Conservation (phyloP, 1,140 invertebrate species). For the Linepithema humile region DNA sequence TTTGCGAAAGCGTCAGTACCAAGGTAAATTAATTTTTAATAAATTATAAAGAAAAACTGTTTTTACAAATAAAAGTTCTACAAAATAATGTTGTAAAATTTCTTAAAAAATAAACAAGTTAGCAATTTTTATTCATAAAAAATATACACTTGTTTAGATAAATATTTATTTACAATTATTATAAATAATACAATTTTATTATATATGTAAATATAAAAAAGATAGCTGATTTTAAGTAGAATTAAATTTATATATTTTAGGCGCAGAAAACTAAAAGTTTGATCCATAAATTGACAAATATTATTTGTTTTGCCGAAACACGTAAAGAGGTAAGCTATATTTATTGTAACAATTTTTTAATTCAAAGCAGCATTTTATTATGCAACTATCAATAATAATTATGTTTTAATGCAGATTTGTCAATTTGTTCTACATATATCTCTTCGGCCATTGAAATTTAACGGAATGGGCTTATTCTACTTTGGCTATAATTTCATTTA, state of each 20-base stretch:
- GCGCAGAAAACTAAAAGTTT: not conserved
- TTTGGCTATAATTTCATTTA: slow-evolving; percentile 5
- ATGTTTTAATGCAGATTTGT: not conserved
- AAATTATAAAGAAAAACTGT: not conserved
- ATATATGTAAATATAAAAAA: too few species aligned
- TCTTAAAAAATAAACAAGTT: too few species aligned
- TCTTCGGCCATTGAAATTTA: slow-evolving; percentile 10
- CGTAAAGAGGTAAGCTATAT: slow-evolving; percentile 23
- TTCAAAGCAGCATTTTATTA: not conserved
- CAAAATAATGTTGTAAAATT: too few species aligned
- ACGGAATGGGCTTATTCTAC: not conserved
- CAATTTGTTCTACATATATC: slow-evolving; percentile 3
- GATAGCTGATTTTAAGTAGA: too few species aligned
- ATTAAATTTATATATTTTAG: not conserved
- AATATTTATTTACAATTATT: not conserved
- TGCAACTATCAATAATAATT: not conserved
- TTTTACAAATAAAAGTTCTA: not conserved
- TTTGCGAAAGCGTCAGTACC: slow-evolving; percentile 7
- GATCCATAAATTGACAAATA: slow-evolving; percentile 3
- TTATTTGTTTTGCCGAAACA: not conserved
- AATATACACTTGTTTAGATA: too few species aligned
- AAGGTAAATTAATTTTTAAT: not conserved
- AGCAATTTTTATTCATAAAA: not conserved
- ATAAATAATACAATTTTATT: too few species aligned
- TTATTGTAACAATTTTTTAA: too few species aligned